Conservation (phyloP, 2,113 vertebrate genomes). For the Chelonoidis abingdonii region DNA sequence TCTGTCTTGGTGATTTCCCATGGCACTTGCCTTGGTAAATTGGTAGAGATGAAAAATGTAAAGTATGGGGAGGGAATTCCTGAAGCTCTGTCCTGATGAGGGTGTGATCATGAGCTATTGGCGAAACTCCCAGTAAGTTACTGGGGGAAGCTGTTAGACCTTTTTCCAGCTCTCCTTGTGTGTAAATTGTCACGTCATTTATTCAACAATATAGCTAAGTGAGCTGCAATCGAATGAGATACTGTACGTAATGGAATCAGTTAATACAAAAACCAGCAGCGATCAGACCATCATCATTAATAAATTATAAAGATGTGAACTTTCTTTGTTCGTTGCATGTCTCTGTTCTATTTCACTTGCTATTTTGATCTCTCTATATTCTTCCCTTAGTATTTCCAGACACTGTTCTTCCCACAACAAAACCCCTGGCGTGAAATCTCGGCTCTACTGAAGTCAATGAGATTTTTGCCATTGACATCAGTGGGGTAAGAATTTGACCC, state of each 20-base stretch:
- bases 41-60: slow-evolving; percentile 59
- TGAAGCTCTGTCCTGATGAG: background rate
- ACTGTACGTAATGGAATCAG: background rate
- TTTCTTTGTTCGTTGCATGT: slow-evolving; percentile 57
- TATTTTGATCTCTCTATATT: slow-evolving; percentile 39
- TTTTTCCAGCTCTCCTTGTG: background rate
- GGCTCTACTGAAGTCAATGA: background rate
- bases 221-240: background rate
- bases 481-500: background rate
- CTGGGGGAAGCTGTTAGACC: slow-evolving; percentile 14
- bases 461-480: background rate
- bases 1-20: slow-evolving; percentile 7
- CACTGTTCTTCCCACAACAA: fast-evolving
- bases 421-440: slow-evolving; percentile 3
- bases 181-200: background rate
- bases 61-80: slow-evolving; percentile 60
- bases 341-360: slow-evolving; percentile 43
- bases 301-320: slow-evolving; percentile 56
- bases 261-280: slow-evolving; percentile 17
- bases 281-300: slow-evolving; percentile 53
- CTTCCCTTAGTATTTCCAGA: background rate
- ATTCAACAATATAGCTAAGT: background rate
- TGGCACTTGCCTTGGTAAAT: slow-evolving; percentile 24
- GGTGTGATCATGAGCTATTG: slow-evolving; percentile 52
- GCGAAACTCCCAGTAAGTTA: slow-evolving; percentile 38